Evolutionary conservation across 2,888 invertebrate species (phyloP).

Genomic region (Hermaeophaga mercurialis): DNA sequence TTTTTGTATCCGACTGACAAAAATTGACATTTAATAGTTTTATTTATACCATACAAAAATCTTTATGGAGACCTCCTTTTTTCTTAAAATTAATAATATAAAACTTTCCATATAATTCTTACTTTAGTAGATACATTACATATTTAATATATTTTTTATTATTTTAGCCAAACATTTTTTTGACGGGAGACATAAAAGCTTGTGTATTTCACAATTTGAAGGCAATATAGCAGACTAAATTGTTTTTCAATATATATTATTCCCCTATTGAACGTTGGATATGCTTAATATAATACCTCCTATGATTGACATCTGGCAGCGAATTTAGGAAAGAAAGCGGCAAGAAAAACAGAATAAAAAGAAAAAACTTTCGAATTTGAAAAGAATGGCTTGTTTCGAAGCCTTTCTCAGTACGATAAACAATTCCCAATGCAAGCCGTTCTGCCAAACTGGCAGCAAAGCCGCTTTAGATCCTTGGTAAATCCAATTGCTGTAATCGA

Average conservation of each 20-base stretch:
- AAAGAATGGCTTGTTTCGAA: constrained; percentile 12
- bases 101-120: too few relatives aligned
- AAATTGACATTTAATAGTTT: too few relatives aligned
- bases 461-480: constrained; percentile 22
- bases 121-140: too few relatives aligned
- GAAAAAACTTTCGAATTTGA: constrained; percentile 12
- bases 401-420: constrained; percentile 17
- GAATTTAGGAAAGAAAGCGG: background rate
- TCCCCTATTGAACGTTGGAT: constrained; percentile 1
- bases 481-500: constrained; percentile 30
- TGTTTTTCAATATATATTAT: background rate
- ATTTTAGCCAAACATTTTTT: too few relatives aligned
- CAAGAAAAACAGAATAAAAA: constrained; percentile 5
- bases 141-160: too few relatives aligned
- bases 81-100: too few relatives aligned
- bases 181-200: too few relatives aligned
- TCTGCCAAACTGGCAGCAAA: constrained; percentile 21
- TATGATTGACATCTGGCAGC: constrained; percentile 7
- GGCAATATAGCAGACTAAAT: background rate
- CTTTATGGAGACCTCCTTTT: too few relatives aligned
- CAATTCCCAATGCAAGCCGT: constrained; percentile 21
- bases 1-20: too few relatives aligned
- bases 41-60: too few relatives aligned
- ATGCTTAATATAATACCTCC: background rate
- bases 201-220: background rate